A percentile compares a stretch with the other conserved stretches of the same genome.
These are phyloP conservation scores for Trichosurus vulpecula DNA, from an alignment of 2,797 vertebrate genomes.

Conservation along the genomic window DNA sequence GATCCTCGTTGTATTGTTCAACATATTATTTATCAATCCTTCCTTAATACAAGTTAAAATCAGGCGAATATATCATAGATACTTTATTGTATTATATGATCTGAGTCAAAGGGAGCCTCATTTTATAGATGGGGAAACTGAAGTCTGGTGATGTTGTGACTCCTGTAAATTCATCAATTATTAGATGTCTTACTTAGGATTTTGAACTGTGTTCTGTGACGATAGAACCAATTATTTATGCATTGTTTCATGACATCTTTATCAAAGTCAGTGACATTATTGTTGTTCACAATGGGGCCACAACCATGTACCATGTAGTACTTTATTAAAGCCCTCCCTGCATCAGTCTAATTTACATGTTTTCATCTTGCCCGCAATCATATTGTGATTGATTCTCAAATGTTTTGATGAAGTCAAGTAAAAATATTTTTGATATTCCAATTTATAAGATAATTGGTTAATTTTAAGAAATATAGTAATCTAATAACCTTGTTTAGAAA, in stretches of 20 bases:
- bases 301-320: neutral
- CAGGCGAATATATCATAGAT: too few relatives aligned
- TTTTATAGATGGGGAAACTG: too few relatives aligned
- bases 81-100: too few relatives aligned
- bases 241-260: neutral
- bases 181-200: neutral
- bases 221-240: neutral
- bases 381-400: neutral
- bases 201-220: neutral
- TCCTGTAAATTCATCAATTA: neutral
- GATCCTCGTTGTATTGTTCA: too few relatives aligned
- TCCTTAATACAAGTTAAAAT: too few relatives aligned
- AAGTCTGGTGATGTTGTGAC: too few relatives aligned
- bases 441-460: neutral
- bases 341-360: neutral
- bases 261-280: neutral
- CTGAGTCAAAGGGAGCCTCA: too few relatives aligned
- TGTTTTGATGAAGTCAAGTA: too few relatives aligned
- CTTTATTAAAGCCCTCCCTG: neutral
- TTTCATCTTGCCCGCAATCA: neutral
- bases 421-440: neutral
- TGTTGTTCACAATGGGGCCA: neutral
- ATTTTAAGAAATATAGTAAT: neutral
- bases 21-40: too few relatives aligned
- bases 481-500: neutral